Evolutionary conservation across 2,113 vertebrate genomes (phyloP).

Genomic region (Atherinomorus stipes): DNA sequence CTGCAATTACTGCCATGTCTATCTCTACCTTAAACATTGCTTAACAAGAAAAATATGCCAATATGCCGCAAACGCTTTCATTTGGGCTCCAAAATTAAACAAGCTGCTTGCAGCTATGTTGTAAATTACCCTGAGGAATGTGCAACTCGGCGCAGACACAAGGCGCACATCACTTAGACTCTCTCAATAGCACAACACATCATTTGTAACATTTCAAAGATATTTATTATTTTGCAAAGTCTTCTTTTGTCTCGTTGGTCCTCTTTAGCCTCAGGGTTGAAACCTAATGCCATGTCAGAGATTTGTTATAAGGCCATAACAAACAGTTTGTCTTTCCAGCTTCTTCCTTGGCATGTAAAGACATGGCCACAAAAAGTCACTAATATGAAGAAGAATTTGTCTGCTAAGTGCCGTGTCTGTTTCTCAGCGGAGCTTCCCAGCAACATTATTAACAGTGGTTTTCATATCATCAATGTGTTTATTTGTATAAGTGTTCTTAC

Average conservation of each 20-base stretch:
- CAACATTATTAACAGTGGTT: constrained; percentile 5
- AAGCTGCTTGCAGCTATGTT: constrained; percentile 82
- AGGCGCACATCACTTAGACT: constrained; percentile 76
- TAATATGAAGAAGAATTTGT: constrained; percentile 39
- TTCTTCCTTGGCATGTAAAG: constrained; percentile 76
- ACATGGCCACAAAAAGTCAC: constrained; percentile 55
- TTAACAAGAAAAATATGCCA: constrained; percentile 89
- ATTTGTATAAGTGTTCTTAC: neutral
- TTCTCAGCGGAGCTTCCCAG: constrained; percentile 1
- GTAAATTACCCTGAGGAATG: constrained; percentile 89
- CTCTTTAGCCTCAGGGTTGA: constrained; percentile 72
- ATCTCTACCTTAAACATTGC: constrained; percentile 88
- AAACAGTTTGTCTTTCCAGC: constrained; percentile 50
- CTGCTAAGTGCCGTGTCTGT: constrained; percentile 44
- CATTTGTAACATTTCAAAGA: constrained; percentile 85
- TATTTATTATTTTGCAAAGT: constrained; percentile 79
- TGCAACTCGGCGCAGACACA: constrained; percentile 79
- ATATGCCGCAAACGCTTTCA: constrained; percentile 86
- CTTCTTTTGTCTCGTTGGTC: constrained; percentile 78
- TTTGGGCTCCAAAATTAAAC: constrained; percentile 86
- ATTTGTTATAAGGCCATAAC: constrained; percentile 80
- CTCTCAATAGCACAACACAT: constrained; percentile 73
- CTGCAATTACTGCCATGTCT: constrained; percentile 86
- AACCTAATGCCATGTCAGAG: constrained; percentile 80
- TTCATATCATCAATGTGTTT: neutral